phyloP scores from a whole-genome alignment of 2,888 invertebrate genomes.

The Drosophila silvestris region DNA sequence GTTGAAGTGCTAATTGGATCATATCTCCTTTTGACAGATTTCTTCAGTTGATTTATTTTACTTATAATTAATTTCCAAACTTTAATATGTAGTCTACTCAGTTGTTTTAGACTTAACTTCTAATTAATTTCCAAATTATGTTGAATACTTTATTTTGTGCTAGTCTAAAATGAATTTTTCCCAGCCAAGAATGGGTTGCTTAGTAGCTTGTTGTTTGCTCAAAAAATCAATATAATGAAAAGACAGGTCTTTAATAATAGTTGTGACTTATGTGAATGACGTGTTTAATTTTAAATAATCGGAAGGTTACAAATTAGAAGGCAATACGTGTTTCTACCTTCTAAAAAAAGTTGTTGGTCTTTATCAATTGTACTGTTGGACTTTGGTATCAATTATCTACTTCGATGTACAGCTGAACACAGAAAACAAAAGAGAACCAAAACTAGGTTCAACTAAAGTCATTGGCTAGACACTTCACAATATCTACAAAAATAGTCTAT shows the following conservation, averaged over 20 bases:
- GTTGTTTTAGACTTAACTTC: neutral
- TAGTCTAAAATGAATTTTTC: neutral
- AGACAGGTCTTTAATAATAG: neutral
- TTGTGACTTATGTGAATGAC: neutral
- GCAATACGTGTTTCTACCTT: constrained; percentile 17
- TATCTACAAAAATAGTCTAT: constrained; percentile 2
- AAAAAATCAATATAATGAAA: neutral
- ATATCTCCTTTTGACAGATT: neutral
- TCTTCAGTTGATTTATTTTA: neutral
- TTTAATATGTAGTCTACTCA: neutral
- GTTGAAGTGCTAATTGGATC: neutral
- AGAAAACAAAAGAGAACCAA: constrained; percentile 9
- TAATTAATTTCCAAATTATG: neutral
- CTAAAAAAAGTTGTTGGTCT: neutral
- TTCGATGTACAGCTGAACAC: constrained; percentile 6
- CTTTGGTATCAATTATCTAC: constrained; percentile 31
- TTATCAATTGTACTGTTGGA: constrained; percentile 4
- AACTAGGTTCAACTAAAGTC: constrained; percentile 23
- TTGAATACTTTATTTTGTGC: neutral
- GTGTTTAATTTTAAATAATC: neutral
- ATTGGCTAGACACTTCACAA: constrained; percentile 13
- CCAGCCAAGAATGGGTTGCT: neutral
- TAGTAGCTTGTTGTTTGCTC: neutral
- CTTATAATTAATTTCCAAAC: neutral
- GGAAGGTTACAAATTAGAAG: neutral